Evolutionary conservation across 1,140 invertebrate genomes (phyloP), one percentile per base, ranked within the genome.

Genomic region (Atta texana): DNA sequence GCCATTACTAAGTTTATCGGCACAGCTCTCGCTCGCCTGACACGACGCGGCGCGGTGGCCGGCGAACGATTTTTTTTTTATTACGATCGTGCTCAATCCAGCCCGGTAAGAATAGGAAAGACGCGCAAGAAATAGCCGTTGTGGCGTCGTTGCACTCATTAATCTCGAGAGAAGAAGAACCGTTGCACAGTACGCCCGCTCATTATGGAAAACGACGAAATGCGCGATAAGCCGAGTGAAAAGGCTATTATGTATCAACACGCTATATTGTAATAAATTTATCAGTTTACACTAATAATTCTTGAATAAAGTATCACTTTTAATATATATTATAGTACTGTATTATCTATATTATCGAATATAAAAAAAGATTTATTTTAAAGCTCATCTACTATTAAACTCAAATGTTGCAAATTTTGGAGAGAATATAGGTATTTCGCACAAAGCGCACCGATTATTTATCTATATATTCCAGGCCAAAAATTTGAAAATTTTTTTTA

Each of bases 1-100:
- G 88, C 93, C 93, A 94, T 94, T 95, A 94, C 92, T 87, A 91
- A 89, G 92, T 94, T 94, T 93, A 92, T 92, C 92, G 92, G 88
- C 80, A 86, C 61, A 31, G 80, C 63, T 71, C 72, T 91, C 66
- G 53, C 75, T 85, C 88, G 81, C 86, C 82, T 89, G 85, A 87
- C 90, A 78, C 89, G 88, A 90, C 71, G 49, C 12, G 49, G 49
- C 49, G 39, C 76, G 64, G 64, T 51, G 68, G 14, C 16, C 63
- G 49, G 31, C 18, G 53, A n/a, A 74, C 81, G 84, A 89, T 89
- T 44, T 10, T 44, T 44, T 87, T 85, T 90, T 85, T 87, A 87
- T 91, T 87, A 87, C 84, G 86, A 86, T 91, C 85, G 69, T 44
- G 57, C 44, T 34, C 77, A 51, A 68, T 59, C 80, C 55, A 72